phyloP scores from a whole-genome alignment of 1,140 invertebrate genomes.

The Aphaenogaster rudis region DNA sequence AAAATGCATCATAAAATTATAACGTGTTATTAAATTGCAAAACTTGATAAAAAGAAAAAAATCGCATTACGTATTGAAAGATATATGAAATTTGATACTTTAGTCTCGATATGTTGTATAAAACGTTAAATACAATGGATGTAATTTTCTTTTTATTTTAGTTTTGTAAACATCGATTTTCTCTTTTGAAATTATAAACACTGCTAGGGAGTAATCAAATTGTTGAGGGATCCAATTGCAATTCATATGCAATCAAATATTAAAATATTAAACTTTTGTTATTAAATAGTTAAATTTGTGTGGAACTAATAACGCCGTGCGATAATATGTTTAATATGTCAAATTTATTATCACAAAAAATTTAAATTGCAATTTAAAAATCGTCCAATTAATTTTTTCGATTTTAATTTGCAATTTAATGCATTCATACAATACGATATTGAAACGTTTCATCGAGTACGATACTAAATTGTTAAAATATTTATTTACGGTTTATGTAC shows the following conservation, averaged over 20 bases:
- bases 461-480: not conserved
- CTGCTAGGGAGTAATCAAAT: not conserved
- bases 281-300: not conserved
- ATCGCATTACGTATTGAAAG: not conserved
- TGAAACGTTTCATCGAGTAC: not conserved
- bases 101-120: not conserved
- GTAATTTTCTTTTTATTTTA: not conserved
- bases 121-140: not conserved
- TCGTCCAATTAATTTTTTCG: conserved; percentile 1
- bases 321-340: not conserved
- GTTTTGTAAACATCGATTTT: not conserved
- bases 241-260: conserved; percentile 1
- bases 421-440: not conserved
- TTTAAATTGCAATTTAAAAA: not conserved
- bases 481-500: not conserved
- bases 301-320: not conserved
- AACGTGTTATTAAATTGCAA: not conserved
- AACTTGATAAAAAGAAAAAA: not conserved
- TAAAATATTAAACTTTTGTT: conserved; percentile 25
- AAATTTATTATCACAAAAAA: not conserved
- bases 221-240: not conserved
- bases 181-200: conserved; percentile 8
- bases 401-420: not conserved
- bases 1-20: not conserved
- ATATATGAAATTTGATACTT: not conserved